Evolutionary conservation across 2,113 vertebrate genomes (phyloP).

Genomic region (Vulpes ferrilata): DNA sequence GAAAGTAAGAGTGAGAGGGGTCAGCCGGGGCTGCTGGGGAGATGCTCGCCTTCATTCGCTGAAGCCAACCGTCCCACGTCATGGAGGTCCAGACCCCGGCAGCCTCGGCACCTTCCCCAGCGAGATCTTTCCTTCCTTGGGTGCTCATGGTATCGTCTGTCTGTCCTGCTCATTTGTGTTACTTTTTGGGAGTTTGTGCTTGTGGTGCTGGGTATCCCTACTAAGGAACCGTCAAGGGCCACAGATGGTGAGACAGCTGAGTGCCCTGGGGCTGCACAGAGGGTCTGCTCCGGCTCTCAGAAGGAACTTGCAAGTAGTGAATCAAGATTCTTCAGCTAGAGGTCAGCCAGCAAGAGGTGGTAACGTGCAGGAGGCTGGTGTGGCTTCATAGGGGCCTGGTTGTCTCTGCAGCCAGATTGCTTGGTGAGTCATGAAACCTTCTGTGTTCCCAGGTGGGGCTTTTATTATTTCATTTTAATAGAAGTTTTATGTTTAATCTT

Average conservation of each 20-base stretch:
- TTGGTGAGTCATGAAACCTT: neutral
- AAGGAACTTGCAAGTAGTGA: neutral
- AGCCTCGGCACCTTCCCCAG: neutral
- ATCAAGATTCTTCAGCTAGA: fast-evolving
- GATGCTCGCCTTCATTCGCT: neutral
- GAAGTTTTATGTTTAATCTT: constrained; percentile 18
- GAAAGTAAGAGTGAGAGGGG: fast-evolving
- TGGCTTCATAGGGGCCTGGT: fast-evolving
- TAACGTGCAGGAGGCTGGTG: fast-evolving
- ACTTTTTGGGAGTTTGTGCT: neutral
- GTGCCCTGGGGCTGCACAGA: fast-evolving
- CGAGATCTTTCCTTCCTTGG: neutral
- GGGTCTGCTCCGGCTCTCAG: no score
- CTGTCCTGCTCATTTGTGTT: fast-evolving
- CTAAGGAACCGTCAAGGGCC: neutral
- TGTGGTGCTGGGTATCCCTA: neutral
- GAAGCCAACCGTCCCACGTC: fast-evolving
- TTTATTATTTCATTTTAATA: neutral
- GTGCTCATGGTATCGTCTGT: fast-evolving
- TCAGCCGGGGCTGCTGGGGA: fast-evolving
- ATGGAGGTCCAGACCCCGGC: neutral
- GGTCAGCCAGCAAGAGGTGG: neutral
- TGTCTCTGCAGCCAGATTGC: neutral
- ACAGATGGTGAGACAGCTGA: fast-evolving
- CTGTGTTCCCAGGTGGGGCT: neutral